A percentile compares a stretch with the other conserved stretches of the same genome.
Evolutionary conservation across 2,797 vertebrate species (phyloP).

Genomic region (Cetoscarus ocellatus): DNA sequence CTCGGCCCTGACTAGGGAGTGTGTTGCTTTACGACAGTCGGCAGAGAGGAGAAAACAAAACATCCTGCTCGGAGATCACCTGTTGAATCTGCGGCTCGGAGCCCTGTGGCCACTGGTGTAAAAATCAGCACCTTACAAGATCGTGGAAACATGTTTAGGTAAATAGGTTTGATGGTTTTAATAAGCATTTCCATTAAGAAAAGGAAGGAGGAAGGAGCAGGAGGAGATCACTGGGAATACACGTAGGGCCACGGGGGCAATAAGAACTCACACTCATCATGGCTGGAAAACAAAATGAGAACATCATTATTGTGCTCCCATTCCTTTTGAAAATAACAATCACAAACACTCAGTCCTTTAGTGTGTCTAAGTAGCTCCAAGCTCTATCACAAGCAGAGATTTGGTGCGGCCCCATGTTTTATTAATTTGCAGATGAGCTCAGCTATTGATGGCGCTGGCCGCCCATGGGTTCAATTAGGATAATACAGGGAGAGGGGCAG

Average conservation of each 20-base stretch:
- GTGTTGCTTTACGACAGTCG: slow-evolving; percentile 33
- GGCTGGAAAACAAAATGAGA: slow-evolving; percentile 58
- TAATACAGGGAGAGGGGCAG: slow-evolving; percentile 85
- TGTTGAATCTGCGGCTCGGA: slow-evolving; percentile 56
- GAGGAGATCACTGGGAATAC: slow-evolving; percentile 53
- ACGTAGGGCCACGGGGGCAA: slow-evolving; percentile 45
- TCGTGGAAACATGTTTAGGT: slow-evolving; percentile 36
- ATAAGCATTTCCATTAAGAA: slow-evolving; percentile 59
- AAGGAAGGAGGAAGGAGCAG: slow-evolving; percentile 27
- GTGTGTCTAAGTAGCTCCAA: slow-evolving; percentile 75
- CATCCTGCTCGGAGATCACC: slow-evolving; percentile 48
- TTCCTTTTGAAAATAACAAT: slow-evolving; percentile 69
- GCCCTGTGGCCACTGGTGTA: slow-evolving; percentile 5
- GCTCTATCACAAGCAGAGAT: slow-evolving; percentile 75
- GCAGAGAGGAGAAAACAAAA: slow-evolving; percentile 32
- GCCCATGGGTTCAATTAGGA: slow-evolving; percentile 88
- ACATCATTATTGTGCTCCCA: slow-evolving; percentile 66
- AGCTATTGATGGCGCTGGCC: slow-evolving; percentile 84
- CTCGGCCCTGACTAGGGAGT: slow-evolving; percentile 48
- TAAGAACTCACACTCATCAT: slow-evolving; percentile 56
- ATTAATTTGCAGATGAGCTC: slow-evolving; percentile 89
- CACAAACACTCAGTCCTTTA: slow-evolving; percentile 65
- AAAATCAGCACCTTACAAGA: slow-evolving; percentile 13
- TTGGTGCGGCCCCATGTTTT: slow-evolving; percentile 83
- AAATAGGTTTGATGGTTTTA: slow-evolving; percentile 63